Evolutionary conservation across 2,797 vertebrate species (phyloP), one percentile per base, ranked within the genome.

Genomic region (Rhadinocentrus ornatus): DNA sequence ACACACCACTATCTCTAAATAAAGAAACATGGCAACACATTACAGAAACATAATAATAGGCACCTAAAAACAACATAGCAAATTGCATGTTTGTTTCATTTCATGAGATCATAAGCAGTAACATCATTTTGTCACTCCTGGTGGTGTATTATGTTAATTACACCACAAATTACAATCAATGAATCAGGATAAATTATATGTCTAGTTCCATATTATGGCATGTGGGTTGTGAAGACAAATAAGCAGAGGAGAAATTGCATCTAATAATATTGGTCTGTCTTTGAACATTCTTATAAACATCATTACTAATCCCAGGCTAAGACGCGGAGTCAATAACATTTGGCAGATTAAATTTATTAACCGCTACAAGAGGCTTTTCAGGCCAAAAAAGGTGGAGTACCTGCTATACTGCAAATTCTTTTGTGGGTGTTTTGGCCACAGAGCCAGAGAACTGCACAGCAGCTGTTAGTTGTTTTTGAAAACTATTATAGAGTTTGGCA

Each of bases 61-160:
- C 62, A 52, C 15, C 65, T 22, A 62, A 61, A 31, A 59, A 68
- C 61, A 56, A 41, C 31, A 57, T 20, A 62, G 50, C 24, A 69
- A 72, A 79, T 61, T 48, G 35, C 59, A 71, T 71, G 65, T 85
- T 87, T 83, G 77, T 69, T 72, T 86, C 62, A 70, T 78, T 78
- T 66, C 39, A 44, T 55, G 35, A 73, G 67, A 82, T 80, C 35
- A 76, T 74, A 71, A 76, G 64, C 78, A 62, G 66, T 53, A 58
- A 35, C 64, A 74, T 83, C 0, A 80, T 74, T 77, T 20, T 69
- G 37, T 73, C 86, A 81, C 86, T 83, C 83, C 77, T 83, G 88
- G 81, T 89, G 89, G 75, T 78, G 74, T 69, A 85, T 87, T 88
- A 83, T 82, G 77, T 75, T 89, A 88, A 90, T 88, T 88, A 88